Conservation (phyloP, 2,888 invertebrate genomes). For the Philonicus albiceps region DNA sequence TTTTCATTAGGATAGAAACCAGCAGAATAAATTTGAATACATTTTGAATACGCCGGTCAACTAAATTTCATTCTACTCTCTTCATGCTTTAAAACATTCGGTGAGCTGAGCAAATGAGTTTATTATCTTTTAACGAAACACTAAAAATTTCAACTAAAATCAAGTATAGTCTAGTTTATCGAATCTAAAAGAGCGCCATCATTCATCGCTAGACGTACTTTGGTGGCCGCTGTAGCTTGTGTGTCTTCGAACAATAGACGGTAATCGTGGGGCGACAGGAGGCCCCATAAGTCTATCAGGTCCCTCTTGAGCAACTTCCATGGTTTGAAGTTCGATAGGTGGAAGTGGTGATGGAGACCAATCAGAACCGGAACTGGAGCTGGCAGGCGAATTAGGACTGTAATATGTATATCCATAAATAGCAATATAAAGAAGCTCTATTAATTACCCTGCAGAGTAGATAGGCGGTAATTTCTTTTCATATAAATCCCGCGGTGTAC, state of each 20-base stretch:
- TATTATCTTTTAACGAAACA: background rate
- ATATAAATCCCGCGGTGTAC: constrained; percentile 58
- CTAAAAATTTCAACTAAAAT: background rate
- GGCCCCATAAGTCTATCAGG: constrained; percentile 60
- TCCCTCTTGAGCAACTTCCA: constrained; percentile 47
- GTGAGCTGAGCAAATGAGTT: background rate
- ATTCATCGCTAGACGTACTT: constrained; percentile 49
- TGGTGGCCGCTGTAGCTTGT: constrained; percentile 48
- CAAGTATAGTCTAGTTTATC: background rate
- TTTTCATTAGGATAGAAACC: background rate
- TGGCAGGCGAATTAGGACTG: constrained; percentile 61
- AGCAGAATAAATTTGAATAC: background rate
- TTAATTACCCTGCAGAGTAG: constrained; percentile 60
- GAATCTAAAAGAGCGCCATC: background rate
- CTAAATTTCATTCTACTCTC: background rate
- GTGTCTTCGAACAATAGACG: constrained; percentile 52
- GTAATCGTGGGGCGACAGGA: constrained; percentile 59
- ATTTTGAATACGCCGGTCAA: background rate
- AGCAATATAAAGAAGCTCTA: background rate
- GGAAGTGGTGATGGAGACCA: constrained; percentile 59
- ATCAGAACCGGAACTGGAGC: constrained; percentile 63
- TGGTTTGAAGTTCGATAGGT: constrained; percentile 22
- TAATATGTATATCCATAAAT: background rate
- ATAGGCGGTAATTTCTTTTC: constrained; percentile 63
- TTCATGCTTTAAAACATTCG: background rate